phyloP scores from a whole-genome alignment of 2,797 vertebrate species.

The Hydrolagus colliei region DNA sequence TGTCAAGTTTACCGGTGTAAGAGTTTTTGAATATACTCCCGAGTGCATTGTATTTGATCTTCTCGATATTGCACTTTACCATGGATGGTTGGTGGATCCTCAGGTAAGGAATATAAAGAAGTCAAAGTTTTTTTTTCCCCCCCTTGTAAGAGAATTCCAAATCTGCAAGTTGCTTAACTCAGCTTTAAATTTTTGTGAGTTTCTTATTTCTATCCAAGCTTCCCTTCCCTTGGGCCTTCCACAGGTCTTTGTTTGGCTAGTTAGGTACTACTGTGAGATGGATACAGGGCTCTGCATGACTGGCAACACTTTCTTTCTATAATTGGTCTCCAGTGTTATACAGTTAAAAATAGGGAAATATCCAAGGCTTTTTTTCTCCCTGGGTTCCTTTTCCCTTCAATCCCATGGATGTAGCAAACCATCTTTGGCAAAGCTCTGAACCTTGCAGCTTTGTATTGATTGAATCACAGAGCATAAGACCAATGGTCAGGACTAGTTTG shows the following conservation, averaged over 20 bases:
- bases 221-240: background rate
- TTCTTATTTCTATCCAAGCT: background rate
- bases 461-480: background rate
- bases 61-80: constrained; percentile 94
- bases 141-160: background rate
- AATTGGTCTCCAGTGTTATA: background rate
- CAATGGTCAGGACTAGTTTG: background rate
- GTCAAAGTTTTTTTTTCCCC: background rate
- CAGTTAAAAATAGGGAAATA: background rate
- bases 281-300: background rate
- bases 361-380: background rate
- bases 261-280: background rate
- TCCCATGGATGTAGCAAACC: background rate
- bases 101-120: constrained; percentile 64
- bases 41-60: constrained; percentile 98
- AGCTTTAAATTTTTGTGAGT: background rate
- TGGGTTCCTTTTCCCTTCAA: background rate
- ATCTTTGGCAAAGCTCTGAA: background rate
- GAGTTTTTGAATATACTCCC: constrained; percentile 94
- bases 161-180: background rate
- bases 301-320: background rate
- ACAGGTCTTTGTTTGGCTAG: background rate
- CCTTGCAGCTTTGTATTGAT: background rate
- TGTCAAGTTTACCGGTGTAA: constrained; percentile 91
- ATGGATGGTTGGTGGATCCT: constrained; percentile 95